These are phyloP conservation scores for Heterohyrax brucei DNA, from an alignment of 2,797 vertebrate species.

Conservation along the genomic window DNA sequence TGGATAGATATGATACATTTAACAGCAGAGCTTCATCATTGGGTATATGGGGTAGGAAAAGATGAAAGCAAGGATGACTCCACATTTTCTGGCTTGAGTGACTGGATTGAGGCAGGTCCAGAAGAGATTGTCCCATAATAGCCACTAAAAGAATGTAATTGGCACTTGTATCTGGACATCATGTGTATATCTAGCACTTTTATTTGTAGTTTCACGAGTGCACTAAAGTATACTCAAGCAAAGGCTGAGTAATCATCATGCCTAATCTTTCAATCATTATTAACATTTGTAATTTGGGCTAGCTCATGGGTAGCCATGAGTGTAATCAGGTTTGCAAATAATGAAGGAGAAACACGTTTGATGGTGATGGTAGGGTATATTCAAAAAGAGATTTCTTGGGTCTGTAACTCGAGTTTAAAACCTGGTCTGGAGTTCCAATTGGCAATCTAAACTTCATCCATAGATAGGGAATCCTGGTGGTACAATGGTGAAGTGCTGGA, in stretches of 20 bases:
- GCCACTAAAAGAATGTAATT: neutral
- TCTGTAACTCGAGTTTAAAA: slow-evolving; percentile 43
- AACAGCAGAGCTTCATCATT: neutral
- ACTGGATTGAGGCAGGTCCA: neutral
- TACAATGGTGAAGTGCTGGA: neutral
- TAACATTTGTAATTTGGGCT: neutral
- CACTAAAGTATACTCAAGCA: neutral
- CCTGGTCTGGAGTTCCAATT: neutral
- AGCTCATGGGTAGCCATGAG: neutral
- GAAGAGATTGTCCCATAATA: neutral
- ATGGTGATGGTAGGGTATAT: fast-evolving
- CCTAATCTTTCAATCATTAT: neutral
- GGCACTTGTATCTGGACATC: neutral
- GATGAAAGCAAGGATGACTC: neutral
- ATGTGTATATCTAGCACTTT: neutral
- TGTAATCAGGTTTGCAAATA: neutral
- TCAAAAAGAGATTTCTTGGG: neutral
- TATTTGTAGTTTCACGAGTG: neutral
- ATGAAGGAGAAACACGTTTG: neutral
- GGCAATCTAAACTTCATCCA: neutral
- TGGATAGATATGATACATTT: neutral
- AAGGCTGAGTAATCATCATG: neutral
- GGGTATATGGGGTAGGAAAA: neutral
- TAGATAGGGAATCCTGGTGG: neutral
- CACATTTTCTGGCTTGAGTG: neutral